A percentile compares a stretch with the other conserved stretches of the same genome.
Evolutionary conservation across 2,113 vertebrate genomes (phyloP).

Genomic region (Erpornis zantholeuca): DNA sequence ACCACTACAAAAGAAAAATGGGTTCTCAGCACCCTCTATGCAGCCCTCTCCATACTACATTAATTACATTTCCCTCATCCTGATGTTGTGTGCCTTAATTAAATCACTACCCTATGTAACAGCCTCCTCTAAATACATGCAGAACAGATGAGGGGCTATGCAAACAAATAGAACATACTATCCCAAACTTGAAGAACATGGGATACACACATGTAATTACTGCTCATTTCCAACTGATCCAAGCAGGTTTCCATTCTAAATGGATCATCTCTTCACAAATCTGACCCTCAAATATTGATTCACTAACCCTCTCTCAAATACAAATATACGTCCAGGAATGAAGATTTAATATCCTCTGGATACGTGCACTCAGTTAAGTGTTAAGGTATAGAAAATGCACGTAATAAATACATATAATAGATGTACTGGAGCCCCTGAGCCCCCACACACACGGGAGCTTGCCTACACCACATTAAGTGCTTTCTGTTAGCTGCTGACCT

Average conservation of each 20-base stretch:
- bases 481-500: neutral
- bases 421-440: neutral
- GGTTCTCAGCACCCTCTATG: neutral
- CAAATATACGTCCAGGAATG: neutral
- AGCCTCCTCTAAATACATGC: neutral
- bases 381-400: neutral
- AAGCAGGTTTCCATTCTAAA: neutral
- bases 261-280: rapidly evolving
- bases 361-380: neutral
- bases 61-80: neutral
- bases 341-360: neutral
- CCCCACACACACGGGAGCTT: neutral
- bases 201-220: neutral
- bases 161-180: neutral
- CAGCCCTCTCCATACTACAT: neutral
- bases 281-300: neutral
- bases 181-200: neutral
- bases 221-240: neutral
- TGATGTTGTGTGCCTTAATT: neutral
- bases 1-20: neutral
- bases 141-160: neutral
- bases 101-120: neutral
- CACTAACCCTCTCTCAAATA: neutral
- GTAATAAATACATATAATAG: neutral
- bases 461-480: neutral